Percentiles rank a stretch among this genome's conserved stretches.
Evolutionary conservation across 2,888 invertebrate species (phyloP).

Genomic region (Parascotia fuliginaria): DNA sequence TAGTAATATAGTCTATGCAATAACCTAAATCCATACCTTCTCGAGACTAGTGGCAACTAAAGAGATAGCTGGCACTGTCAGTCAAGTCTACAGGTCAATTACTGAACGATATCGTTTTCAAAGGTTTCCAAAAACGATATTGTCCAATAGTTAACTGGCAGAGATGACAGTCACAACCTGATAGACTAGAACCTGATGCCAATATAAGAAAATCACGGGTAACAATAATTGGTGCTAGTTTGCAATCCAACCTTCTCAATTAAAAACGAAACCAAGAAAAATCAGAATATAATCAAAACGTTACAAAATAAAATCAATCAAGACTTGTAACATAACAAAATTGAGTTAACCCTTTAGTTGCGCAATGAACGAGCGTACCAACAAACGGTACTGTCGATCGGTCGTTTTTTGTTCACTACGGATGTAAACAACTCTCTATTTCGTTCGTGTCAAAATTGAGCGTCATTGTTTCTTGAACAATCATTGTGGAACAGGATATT

Average conservation of each 20-base stretch:
- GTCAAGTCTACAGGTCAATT: too few species aligned
- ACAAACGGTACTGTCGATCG: conserved; percentile 34
- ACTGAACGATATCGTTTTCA: too few species aligned
- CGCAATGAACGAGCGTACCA: conserved; percentile 20
- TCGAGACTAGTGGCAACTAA: too few species aligned
- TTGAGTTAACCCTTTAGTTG: conserved; percentile 28
- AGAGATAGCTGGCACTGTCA: too few species aligned
- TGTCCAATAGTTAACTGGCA: too few species aligned
- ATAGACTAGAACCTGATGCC: too few species aligned
- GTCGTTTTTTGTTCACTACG: conserved; percentile 53
- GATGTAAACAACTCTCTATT: conserved; percentile 76
- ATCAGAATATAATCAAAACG: neutral
- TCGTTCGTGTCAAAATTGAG: conserved; percentile 48
- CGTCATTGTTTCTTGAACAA: conserved; percentile 18
- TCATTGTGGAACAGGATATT: neutral
- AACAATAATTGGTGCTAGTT: too few species aligned
- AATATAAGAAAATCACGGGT: too few species aligned
- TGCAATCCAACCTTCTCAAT: neutral
- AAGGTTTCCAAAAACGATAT: too few species aligned
- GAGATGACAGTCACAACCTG: too few species aligned
- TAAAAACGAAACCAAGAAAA: neutral
- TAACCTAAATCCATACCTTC: too few species aligned
- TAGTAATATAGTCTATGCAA: neutral
- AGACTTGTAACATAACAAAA: neutral
- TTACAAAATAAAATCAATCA: conserved; percentile 14